Evolutionary conservation across 2,888 invertebrate species (phyloP).

Genomic region (Laothoe populi): DNA sequence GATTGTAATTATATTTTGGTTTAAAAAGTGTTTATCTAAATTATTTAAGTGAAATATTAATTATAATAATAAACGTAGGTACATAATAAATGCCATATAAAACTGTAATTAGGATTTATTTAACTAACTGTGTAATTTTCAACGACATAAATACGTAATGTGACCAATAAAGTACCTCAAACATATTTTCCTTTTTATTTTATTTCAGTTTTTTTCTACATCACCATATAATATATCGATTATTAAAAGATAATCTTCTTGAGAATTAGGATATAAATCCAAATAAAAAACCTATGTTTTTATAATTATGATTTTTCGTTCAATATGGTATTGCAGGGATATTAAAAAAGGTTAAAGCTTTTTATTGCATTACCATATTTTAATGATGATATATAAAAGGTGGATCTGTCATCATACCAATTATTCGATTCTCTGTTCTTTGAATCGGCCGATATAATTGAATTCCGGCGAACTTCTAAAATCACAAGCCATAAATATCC

Average conservation of each 20-base stretch:
- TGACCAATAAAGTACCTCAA: slow-evolving; percentile 50
- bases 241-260: neutral
- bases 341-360: neutral
- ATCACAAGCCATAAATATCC: slow-evolving; percentile 35
- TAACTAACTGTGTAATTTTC: slow-evolving; percentile 1
- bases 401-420: slow-evolving; percentile 16
- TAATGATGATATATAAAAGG: neutral
- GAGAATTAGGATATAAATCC: no score
- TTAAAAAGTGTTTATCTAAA: slow-evolving; percentile 23
- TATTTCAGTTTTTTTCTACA: no score
- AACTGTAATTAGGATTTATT: slow-evolving; percentile 1
- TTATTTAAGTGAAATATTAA: slow-evolving; percentile 16
- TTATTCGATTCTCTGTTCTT: slow-evolving; percentile 14
- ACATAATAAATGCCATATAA: slow-evolving; percentile 19
- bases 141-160: slow-evolving; percentile 7
- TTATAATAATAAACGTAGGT: slow-evolving; percentile 18
- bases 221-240: no score
- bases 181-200: neutral
- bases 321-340: neutral
- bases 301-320: neutral
- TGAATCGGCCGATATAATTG: slow-evolving; percentile 21
- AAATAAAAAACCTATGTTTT: neutral
- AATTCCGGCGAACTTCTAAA: slow-evolving; percentile 13
- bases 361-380: neutral
- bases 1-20: slow-evolving; percentile 21